Evolutionary conservation across 2,113 vertebrate genomes (phyloP).

Genomic region (Bujurquina vittata): DNA sequence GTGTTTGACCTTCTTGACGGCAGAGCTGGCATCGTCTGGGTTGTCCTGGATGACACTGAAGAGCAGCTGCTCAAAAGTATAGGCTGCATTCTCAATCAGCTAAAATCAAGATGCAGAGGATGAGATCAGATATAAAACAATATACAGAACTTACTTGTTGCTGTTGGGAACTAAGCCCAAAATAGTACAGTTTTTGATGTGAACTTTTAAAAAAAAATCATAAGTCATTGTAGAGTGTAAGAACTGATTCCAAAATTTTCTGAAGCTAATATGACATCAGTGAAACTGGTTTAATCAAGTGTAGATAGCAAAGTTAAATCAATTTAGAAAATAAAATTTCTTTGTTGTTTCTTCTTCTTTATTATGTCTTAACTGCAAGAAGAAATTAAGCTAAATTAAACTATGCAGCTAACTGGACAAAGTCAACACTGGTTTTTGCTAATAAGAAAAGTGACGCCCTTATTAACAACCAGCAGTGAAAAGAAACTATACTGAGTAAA

Average conservation of each 20-base stretch:
- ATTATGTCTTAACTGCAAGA: no score
- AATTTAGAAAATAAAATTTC: neutral
- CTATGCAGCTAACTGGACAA: neutral
- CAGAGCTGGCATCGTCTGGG: conserved; percentile 57
- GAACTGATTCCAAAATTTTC: neutral
- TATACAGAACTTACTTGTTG: no score
- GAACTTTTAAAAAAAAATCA: no score
- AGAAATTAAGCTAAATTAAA: neutral
- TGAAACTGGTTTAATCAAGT: neutral
- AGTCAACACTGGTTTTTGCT: neutral
- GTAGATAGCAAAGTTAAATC: neutral
- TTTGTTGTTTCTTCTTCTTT: neutral
- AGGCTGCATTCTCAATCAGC: conserved; percentile 89
- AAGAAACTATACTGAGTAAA: neutral
- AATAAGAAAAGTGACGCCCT: neutral
- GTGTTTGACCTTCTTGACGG: conserved; percentile 87
- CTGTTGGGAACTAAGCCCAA: no score
- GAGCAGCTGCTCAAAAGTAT: conserved; percentile 88
- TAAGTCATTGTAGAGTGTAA: neutral
- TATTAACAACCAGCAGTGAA: neutral
- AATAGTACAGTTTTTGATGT: no score
- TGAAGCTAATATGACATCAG: no score
- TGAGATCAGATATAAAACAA: neutral
- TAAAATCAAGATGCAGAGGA: conserved; percentile 47
- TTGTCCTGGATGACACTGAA: conserved; percentile 77